Evolutionary conservation across 2,797 vertebrate genomes (phyloP), one percentile per base, ranked within the genome.

Genomic region (Tamandua tetradactyla): DNA sequence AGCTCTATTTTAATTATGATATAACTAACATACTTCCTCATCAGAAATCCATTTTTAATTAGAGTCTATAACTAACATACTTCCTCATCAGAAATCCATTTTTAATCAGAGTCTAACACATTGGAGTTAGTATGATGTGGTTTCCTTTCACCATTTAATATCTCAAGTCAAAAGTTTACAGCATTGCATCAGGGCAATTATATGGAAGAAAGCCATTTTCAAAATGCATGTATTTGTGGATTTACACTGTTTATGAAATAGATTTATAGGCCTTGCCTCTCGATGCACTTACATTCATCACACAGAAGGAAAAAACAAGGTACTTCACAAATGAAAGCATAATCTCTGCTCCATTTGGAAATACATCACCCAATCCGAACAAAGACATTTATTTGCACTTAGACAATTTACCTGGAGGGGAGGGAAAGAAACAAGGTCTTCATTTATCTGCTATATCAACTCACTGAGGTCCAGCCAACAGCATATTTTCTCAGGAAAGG

Each of bases 41-140:
- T 93, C 92, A 94, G 94, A 97, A 97, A 97, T 97, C 55, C n/a
- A n/a, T n/a, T 96, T 97, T 97, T 87, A 97, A 97, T 97, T 95
- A 93, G n/a, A 97, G n/a, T n/a, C n/a, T 94, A 94, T 97, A 94
- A 94, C 85, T 95, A 94, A 94, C 92, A 96, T 84, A 95, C 69
- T 69, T 96, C 59, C 25, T 49, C 86, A 97, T 93, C 92, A 94
- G 94, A 97, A 97, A 97, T 97, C 55, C 11, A n/a, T 96, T 95
- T 95, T 87, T 86, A 98, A 97, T 86, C 82, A 83, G 93, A 87
- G 57, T 78, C 97, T 91, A 68, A 74, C 96, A 72, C 85, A 71
- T 89, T 62, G 71, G 95, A 92, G 72, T 95, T 96, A 93, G 72
- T 93, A 83, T 97, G 94, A 93, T 72, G 7, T 97, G 97, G 93